These are phyloP conservation scores for Pygoscelis antarcticus DNA, from an alignment of 2,113 vertebrate genomes.

Conservation along the genomic window DNA sequence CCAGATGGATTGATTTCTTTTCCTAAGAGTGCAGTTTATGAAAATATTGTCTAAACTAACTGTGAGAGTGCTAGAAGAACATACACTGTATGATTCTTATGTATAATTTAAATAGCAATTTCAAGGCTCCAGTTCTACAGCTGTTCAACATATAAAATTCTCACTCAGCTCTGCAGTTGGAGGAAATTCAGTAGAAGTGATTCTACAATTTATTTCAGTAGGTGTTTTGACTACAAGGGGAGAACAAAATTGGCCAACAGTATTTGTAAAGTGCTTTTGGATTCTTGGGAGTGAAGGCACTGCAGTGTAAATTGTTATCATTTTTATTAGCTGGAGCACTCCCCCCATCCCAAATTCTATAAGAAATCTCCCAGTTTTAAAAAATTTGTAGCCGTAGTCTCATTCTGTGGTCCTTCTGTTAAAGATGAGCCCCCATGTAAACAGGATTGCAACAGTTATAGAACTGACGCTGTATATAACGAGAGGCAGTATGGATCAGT, in stretches of 20 bases:
- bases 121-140: slow-evolving; percentile 27
- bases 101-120: slow-evolving; percentile 63
- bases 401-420: not conserved
- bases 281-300: not conserved
- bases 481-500: not conserved
- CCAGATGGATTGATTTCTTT: slow-evolving; percentile 46
- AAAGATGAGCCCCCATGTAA: not conserved
- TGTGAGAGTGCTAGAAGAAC: slow-evolving; percentile 34
- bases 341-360: not conserved
- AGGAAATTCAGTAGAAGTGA: slow-evolving; percentile 43
- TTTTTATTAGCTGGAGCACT: not conserved
- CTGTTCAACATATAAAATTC: slow-evolving; percentile 46
- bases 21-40: slow-evolving; percentile 26
- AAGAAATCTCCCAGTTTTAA: not conserved
- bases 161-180: slow-evolving; percentile 43
- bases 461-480: not conserved
- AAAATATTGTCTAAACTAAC: slow-evolving; percentile 56
- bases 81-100: slow-evolving; percentile 27
- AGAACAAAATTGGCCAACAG: slow-evolving; percentile 37
- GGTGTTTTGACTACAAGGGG: slow-evolving; percentile 43
- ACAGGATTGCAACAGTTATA: not conserved
- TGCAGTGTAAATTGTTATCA: not conserved
- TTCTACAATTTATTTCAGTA: slow-evolving; percentile 42
- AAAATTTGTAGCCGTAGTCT: not conserved
- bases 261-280: slow-evolving; percentile 30